Base-by-base conservation (phyloP, 2,113 vertebrate genomes). In the Xenus cinereus region DNA sequence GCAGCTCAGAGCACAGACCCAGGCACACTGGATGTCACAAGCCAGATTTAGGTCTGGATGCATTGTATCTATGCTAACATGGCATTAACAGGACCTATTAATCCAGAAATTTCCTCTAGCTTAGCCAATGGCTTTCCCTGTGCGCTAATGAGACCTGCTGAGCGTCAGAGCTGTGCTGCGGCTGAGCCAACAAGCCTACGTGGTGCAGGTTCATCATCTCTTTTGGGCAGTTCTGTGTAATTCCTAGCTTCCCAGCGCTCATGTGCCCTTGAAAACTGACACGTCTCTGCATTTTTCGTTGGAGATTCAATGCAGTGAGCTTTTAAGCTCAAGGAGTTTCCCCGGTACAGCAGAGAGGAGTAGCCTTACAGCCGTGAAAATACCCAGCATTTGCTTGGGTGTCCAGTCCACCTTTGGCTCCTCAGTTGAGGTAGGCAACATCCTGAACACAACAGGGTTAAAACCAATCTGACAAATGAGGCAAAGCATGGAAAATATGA, bases 401-500 rank as follows among this genome's bases (percentile, higher is more conserved):
- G 83, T 84, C 46, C 68, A 30, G 35, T 56, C 84, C 63, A 37
- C 79, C 81, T 92, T 54, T 0, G 0, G 50, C 80, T 73, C 69
- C 87, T 68, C 1, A 37, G 79, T 26, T 26, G 89, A 89, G 84
- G 62, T 35, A 43, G 68, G 85, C 63, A 82, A 88, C 74, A 86
- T 24, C 77, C 95, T 71, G 95, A 95, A 26, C 87, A 60, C 93
- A 97, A 92, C 53, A 91, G 96, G 95, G 97, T 98, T 98, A 98
- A 97, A 97, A 87, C 75, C 78, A 21, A 43, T 54, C 91, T 82
- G 90, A 94, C 94, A 96, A 92, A 97, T 67, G 80, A 95, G 91
- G 96, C 85, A 95, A 96, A 93, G 93, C 89, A 82, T 8, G 94
- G 96, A 97, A 97, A 97, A 97, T 95, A 91, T 97, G 97, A 96